Evolutionary conservation across 2,113 vertebrate genomes (phyloP).

Genomic region (Calonectris borealis): DNA sequence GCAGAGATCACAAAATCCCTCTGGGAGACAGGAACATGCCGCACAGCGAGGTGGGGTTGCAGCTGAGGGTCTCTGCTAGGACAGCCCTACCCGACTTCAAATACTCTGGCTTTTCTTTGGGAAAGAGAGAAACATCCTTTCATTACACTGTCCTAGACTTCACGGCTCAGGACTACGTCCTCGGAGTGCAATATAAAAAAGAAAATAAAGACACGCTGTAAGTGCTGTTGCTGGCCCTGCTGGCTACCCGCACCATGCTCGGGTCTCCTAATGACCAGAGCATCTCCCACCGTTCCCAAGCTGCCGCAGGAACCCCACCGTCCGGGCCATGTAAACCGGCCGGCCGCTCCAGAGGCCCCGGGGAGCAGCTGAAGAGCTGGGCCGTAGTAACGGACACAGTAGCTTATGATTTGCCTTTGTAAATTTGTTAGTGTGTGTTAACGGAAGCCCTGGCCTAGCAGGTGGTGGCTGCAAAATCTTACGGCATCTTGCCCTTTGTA

Average conservation of each 20-base stretch:
- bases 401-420: neutral
- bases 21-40: neutral
- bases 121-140: conserved; percentile 12
- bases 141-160: neutral
- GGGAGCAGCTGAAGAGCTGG: neutral
- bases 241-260: neutral
- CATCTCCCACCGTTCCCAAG: neutral
- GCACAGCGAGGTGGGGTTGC: neutral
- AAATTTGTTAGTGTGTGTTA: conserved; percentile 45
- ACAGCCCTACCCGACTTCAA: neutral
- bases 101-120: conserved; percentile 22
- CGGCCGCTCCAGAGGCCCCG: accelerated
- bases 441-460: neutral
- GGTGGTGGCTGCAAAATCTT: neutral
- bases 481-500: neutral
- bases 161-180: neutral
- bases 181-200: conserved; percentile 33
- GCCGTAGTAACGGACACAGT: neutral
- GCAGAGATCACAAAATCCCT: neutral
- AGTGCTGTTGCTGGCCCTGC: neutral
- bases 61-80: neutral
- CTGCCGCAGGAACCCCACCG: neutral
- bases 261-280: neutral
- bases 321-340: neutral
- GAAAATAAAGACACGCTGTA: neutral